phyloP scores from a whole-genome alignment of 2,888 invertebrate genomes.

The Euspilapteryx auroguttella region DNA sequence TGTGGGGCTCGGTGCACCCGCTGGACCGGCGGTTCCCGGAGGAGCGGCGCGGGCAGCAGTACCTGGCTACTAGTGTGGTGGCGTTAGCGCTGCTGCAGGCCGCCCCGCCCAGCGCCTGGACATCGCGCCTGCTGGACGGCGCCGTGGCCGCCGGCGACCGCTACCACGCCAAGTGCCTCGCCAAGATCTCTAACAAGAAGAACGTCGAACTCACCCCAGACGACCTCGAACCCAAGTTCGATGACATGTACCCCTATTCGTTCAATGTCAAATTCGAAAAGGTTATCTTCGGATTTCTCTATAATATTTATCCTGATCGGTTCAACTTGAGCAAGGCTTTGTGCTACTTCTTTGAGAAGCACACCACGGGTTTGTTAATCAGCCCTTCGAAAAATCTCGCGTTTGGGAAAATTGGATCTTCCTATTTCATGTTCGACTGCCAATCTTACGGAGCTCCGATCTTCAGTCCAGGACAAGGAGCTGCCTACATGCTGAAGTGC shows the following conservation, averaged over 20 bases:
- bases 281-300: conserved; percentile 64
- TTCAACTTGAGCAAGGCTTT: conserved; percentile 68
- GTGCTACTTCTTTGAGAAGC: conserved; percentile 59
- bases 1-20: conserved; percentile 69
- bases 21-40: conserved; percentile 55
- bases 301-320: conserved; percentile 51
- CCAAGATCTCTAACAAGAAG: conserved; percentile 28
- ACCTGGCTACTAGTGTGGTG: conserved; percentile 61
- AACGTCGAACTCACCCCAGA: conserved; percentile 62
- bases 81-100: conserved; percentile 61
- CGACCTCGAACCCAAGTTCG: conserved; percentile 56
- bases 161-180: conserved; percentile 54
- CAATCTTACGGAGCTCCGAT: conserved; percentile 64
- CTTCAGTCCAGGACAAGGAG: conserved; percentile 60
- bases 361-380: conserved; percentile 54
- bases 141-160: conserved; percentile 61
- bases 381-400: conserved; percentile 54
- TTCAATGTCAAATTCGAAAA: conserved; percentile 61
- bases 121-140: conserved; percentile 62
- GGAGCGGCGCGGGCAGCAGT: conserved; percentile 64
- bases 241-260: conserved; percentile 56
- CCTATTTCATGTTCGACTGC: conserved; percentile 71
- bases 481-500: conserved; percentile 63
- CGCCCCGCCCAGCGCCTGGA: conserved; percentile 66
- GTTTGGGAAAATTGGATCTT: conserved; percentile 48